Evolutionary conservation across 2,888 invertebrate species (phyloP), one percentile per base, ranked within the genome.

Genomic region (Tholera decimalis): DNA sequence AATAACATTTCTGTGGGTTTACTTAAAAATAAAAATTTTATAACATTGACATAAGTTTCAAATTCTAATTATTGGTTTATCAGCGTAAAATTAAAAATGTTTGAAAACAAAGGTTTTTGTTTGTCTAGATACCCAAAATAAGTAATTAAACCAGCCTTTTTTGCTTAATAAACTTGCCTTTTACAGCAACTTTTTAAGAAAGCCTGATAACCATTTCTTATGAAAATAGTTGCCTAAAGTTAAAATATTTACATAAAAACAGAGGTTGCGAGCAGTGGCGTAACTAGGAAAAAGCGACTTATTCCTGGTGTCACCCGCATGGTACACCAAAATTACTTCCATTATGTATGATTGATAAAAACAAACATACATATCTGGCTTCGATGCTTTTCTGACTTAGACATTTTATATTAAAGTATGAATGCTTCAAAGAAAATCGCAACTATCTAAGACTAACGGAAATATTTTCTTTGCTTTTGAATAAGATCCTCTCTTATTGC

Each of bases 161-260:
- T 41, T 13, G 35, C 2, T 4, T 35, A 64, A 53, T 5, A 47
- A 33, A 64, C 22, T 35, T 47, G 22, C n/a, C 41, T 37, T 20
- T 41, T 22, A 22, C 20, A 72, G 30, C 43, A 65, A 57, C 30
- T 35, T 33, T 66, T 43, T 28, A 33, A 73, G 39, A 54, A 43
- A 68, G 50, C 50, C 39, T 28, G 46, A 74, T 56, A 53, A 54
- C 61, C 1, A 47, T 55, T 55, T 67, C 18, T 51, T 54, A 26
- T 43, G 11, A 64, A 66, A 63, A 62, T 74, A 58, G 44, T n/a
- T 76, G 49, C 22, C 28, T 41, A 41, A 20, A 33, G 6, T 65
- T 64, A 18, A 49, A 64, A n/a, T 68, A 73, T 66, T 79, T 73
- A 78, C 61, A 81, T 41, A 54, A 75, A 66, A 58, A 80, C 60